These are phyloP conservation scores for Choristoneura rosaceana DNA, from an alignment of 2,888 invertebrate species.

Conservation along the genomic window DNA sequence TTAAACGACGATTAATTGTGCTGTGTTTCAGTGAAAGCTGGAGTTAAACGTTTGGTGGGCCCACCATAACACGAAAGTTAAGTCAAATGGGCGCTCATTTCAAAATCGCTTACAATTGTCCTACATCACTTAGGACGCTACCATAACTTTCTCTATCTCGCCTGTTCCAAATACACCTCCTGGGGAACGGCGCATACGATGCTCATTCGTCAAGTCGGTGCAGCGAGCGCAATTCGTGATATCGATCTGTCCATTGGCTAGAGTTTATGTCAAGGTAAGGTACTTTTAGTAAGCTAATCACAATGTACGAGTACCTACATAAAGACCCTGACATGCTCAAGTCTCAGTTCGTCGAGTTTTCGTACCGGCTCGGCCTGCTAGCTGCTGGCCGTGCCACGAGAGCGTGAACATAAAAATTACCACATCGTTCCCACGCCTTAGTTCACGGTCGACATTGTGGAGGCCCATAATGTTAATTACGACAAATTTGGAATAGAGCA, in stretches of 20 bases:
- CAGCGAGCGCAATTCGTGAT: constrained; percentile 21
- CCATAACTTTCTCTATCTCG: neutral
- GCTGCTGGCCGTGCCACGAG: neutral
- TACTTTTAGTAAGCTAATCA: constrained; percentile 36
- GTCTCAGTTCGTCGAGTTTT: neutral
- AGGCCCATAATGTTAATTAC: neutral
- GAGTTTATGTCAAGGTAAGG: constrained; percentile 36
- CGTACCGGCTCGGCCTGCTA: neutral
- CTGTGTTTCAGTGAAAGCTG: too few species aligned
- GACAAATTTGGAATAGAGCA: neutral
- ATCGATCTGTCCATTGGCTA: constrained; percentile 33
- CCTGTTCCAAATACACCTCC: neutral
- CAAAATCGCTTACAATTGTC: too few species aligned
- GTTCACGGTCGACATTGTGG: neutral
- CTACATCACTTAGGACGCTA: too few species aligned
- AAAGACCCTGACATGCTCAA: constrained; percentile 22
- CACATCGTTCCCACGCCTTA: neutral
- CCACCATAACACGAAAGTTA: too few species aligned
- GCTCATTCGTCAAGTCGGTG: constrained; percentile 16
- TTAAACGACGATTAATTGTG: too few species aligned
- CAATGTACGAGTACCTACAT: constrained; percentile 15
- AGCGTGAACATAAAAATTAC: neutral
- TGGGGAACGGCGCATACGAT: constrained; percentile 1
- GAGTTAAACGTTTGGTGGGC: too few species aligned
- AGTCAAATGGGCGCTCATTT: too few species aligned